Evolutionary conservation across 2,113 vertebrate species (phyloP), one percentile per base, ranked within the genome.

Genomic region (Corythoichthys haematopterus): DNA sequence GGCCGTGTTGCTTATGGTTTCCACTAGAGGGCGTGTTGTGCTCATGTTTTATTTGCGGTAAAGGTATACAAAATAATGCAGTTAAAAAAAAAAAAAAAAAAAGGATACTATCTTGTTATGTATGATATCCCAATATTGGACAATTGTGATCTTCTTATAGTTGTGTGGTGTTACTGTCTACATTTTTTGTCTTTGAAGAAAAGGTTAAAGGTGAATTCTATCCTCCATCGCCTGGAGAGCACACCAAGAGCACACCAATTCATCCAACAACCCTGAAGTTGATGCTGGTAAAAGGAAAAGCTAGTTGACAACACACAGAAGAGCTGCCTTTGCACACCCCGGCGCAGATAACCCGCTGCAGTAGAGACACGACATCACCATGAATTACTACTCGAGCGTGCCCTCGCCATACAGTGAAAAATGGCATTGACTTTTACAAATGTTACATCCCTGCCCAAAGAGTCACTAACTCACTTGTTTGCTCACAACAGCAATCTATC

Each of bases 21-120:
- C 80, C 84, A 82, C 83, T 81, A 85, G 86, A 85, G 86, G 83
- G 86, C 37, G 71, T 38, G 56, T 75, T 57, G 37, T 46, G 52
- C 55, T 65, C 35, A 71, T 16, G 47, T 56, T 80, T 70, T 64
- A 10, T 4, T 40, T 10, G 36, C 36, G 40, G 28, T 11, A 40
- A 47, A 46, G 3, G 3, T 45, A 59, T 47, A 55, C 1, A n/a
- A 2, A 6, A 35, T 4, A 33, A 71, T 12, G 40, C 6, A 43
- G 3, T 43, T 7, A 40, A 40, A 63, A 56, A 48, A 48, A 2
- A 20, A 5, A 11, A 10, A n/a, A 14, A 13, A 2, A 13, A 13
- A 13, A 50, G 3, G 47, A 50, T 50, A 50, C 47, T 4, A 52
- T 20, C n/a, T 20, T 16, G 47, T 50, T 50, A 15, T 50, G 47